Evolutionary conservation across 2,888 invertebrate genomes (phyloP), one percentile per base, ranked within the genome.

Genomic region (Drosophila affinis): DNA sequence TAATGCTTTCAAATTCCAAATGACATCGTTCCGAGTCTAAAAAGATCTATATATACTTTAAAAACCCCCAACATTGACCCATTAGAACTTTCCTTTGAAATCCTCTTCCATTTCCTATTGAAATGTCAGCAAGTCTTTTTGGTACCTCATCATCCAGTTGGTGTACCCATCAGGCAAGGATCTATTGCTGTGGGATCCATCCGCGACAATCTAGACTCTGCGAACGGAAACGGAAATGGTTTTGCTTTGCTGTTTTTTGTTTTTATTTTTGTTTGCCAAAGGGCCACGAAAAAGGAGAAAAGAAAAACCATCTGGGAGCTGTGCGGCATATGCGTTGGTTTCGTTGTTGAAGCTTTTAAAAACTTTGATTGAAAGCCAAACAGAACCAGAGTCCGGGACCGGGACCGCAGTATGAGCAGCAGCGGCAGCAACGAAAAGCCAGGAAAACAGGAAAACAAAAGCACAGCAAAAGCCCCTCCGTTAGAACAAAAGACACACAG

Each of bases 341-440:
- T 72, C 86, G 86, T 62, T 85, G 83, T 70, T 80, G 78, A 86
- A 79, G 83, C 83, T 88, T 84, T 88, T 88, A 73, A 84, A 78
- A 84, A 83, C 76, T 84, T 84, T 84, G 83, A 84, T 84, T 84
- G 83, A 84, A 88, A 82, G 86, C 88, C 86, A 83, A 83, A 86
- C 80, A 82, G 49, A 72, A 46, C 24, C 46, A 21, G 74, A 39
- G 39, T 3, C 59, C 72, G 65, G 72, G 32, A 67, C 59, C 72
- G 68, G 72, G 32, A 67, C 67, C 74, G 52, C 83, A 82, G 70
- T 70, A 70, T 71, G 77, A 75, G 71, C 71, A 72, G 65, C 63
- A 70, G 24, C 24, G 5, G 24, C 49, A 62, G 12, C 45, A 69
- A 44, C 56, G 51, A 61, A 68, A 73, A 69, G 57, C 73, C 71